Evolutionary conservation across 2,113 vertebrate genomes (phyloP).

Genomic region (Notechis scutatus): DNA sequence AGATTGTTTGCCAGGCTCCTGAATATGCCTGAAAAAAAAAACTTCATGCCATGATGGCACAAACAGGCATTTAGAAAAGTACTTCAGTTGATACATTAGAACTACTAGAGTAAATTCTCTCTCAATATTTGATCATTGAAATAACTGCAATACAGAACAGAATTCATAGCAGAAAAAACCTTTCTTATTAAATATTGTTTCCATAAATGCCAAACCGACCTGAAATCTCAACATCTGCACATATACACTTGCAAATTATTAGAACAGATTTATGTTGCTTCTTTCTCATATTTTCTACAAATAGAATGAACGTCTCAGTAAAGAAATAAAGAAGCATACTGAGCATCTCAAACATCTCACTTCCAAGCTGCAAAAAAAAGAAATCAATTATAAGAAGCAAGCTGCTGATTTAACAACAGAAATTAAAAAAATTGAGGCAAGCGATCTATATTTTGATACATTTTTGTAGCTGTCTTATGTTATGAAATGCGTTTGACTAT

Average conservation of each 20-base stretch:
- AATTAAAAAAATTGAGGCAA: slow-evolving; percentile 54
- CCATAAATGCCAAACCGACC: not conserved
- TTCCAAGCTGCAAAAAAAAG: slow-evolving; percentile 6
- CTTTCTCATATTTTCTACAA: slow-evolving; percentile 7
- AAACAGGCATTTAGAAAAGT: not conserved
- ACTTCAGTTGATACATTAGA: not conserved
- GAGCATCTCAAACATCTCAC: slow-evolving; percentile 17
- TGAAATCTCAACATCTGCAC: not conserved
- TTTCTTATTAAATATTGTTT: not conserved
- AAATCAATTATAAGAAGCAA: slow-evolving; percentile 6
- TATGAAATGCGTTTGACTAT: not conserved
- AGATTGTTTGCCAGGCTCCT: not conserved
- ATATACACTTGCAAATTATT: not conserved
- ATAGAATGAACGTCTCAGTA: slow-evolving; percentile 21
- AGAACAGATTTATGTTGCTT: not conserved
- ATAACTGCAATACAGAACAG: not conserved
- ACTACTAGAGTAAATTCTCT: not conserved
- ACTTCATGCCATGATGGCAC: not conserved
- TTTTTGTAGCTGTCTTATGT: not conserved
- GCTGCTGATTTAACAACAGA: slow-evolving; percentile 12
- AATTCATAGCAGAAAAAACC: not conserved
- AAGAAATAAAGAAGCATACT: slow-evolving; percentile 24
- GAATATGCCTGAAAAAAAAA: not conserved
- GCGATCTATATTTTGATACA: not conserved
- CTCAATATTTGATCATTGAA: not conserved